phyloP scores from a whole-genome alignment of 23 tunicate species.

The Halocynthia roretzi region DNA sequence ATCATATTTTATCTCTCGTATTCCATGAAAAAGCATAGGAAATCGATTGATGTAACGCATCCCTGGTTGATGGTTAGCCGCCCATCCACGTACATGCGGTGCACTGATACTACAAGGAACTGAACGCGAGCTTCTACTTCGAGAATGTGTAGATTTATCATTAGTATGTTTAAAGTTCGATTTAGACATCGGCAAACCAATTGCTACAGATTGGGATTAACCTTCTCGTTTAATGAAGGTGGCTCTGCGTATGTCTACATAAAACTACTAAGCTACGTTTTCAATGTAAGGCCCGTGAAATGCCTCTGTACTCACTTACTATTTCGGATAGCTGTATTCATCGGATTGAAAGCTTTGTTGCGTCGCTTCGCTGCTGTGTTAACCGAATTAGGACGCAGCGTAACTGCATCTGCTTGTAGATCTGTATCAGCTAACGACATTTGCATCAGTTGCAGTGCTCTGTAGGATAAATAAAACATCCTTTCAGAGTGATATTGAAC shows the following conservation, averaged over 20 bases:
- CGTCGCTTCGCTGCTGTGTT: conserved; percentile 15
- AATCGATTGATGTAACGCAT: conserved; percentile 30
- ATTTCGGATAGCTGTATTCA: conserved; percentile 4
- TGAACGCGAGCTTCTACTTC: conserved; percentile 16
- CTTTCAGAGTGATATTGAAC: neutral
- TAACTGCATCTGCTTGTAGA: neutral
- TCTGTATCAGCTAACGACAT: conserved; percentile 17
- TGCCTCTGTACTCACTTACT: conserved; percentile 5
- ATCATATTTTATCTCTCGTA: conserved; percentile 58
- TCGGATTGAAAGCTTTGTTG: neutral
- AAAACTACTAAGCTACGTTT: too few species aligned
- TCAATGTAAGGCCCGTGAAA: too few species aligned
- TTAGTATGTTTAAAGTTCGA: too few species aligned
- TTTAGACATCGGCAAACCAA: too few species aligned
- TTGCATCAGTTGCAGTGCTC: conserved; percentile 14
- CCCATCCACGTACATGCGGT: neutral
- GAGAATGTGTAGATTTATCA: too few species aligned
- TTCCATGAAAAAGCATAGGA: conserved; percentile 51
- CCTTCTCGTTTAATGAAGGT: too few species aligned
- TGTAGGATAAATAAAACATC: neutral
- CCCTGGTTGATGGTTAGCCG: neutral
- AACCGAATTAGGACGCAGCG: conserved; percentile 4
- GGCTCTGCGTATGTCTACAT: too few species aligned
- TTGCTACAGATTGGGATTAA: too few species aligned
- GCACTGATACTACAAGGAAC: conserved; percentile 1